Conservation (phyloP, 2,797 vertebrate species). For the Semotilus atromaculatus region DNA sequence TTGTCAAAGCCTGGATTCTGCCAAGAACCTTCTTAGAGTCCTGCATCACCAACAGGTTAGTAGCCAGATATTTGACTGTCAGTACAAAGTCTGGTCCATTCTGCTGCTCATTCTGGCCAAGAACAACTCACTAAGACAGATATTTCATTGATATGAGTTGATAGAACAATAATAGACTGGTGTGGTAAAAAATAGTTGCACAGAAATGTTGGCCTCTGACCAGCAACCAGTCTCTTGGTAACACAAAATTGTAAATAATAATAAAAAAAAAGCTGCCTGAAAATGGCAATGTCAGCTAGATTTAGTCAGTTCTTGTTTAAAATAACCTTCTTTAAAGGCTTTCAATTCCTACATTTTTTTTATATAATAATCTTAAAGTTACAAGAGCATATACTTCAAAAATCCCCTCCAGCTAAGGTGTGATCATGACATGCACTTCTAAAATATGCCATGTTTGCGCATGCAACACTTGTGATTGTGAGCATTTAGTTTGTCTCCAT, state of each 20-base stretch:
- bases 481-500: not conserved
- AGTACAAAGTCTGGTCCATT: not conserved
- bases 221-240: not conserved
- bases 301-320: not conserved
- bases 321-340: not conserved
- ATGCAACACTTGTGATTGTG: not conserved
- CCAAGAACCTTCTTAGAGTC: conserved; percentile 81
- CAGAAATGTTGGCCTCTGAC: not conserved
- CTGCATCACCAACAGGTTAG: conserved; percentile 87
- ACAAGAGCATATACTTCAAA: conserved; percentile 1
- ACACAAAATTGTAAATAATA: not conserved
- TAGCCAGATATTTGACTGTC: not conserved
- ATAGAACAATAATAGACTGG: not conserved
- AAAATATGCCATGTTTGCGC: not conserved
- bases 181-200: not conserved
- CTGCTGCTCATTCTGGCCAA: not conserved
- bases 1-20: conserved; percentile 87
- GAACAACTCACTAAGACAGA: not conserved
- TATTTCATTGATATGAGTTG: not conserved
- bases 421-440: not conserved
- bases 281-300: not conserved
- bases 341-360: not conserved
- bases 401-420: conserved; percentile 9
- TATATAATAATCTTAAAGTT: not conserved
- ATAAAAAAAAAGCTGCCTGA: not conserved